A percentile compares a stretch with the other conserved stretches of the same genome.
Conservation (phyloP, 2,113 vertebrate genomes). For the Halichoeres trimaculatus region DNA sequence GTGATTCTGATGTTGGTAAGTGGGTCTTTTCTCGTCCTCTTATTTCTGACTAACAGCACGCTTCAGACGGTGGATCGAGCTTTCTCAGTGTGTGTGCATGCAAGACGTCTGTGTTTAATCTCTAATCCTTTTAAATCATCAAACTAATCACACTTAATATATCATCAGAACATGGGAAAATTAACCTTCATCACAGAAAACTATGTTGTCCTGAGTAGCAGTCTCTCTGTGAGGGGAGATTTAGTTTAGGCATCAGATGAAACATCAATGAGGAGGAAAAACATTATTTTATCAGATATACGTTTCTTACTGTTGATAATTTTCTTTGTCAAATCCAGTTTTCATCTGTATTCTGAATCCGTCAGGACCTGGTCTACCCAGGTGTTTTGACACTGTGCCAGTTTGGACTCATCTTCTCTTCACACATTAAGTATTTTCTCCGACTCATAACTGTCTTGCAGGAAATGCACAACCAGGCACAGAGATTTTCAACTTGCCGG, state of each 20-base stretch:
- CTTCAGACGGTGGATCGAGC: background rate
- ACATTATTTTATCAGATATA: no score
- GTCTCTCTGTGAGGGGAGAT: no score
- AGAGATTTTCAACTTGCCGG: constrained; percentile 98
- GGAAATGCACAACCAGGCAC: constrained; percentile 97
- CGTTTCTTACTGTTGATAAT: no score
- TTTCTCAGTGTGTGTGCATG: constrained; percentile 17
- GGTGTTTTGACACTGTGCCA: background rate
- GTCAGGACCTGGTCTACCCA: no score
- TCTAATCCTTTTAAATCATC: constrained; percentile 2
- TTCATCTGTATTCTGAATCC: no score
- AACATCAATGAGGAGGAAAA: no score
- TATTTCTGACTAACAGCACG: constrained; percentile 27
- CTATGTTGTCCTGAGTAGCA: no score
- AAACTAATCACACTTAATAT: constrained; percentile 12
- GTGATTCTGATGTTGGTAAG: constrained; percentile 98
- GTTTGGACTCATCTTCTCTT: background rate
- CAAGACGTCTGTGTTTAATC: background rate
- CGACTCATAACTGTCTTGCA: constrained; percentile 73
- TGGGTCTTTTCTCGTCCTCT: constrained; percentile 67
- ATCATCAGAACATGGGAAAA: background rate
- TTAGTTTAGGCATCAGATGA: no score
- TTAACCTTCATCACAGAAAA: no score
- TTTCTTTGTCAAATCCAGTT: no score
- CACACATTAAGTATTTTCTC: constrained; percentile 8